Conservation (phyloP, 2,797 vertebrate genomes). For the Parauchenoglanis ngamensis region DNA sequence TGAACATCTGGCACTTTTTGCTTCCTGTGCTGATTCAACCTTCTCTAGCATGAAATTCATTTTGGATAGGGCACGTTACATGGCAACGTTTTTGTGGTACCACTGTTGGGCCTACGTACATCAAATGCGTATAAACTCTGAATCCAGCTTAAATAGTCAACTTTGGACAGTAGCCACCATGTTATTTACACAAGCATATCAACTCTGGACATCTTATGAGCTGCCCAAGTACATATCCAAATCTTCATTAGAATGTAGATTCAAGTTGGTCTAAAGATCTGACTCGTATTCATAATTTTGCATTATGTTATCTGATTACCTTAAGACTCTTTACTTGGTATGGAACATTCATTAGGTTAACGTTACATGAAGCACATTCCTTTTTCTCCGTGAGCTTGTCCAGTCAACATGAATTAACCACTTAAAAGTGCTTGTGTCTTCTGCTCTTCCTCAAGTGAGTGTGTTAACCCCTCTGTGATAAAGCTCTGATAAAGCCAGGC, state of each 20-base stretch:
- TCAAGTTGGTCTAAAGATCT: not conserved
- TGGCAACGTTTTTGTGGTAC: no score
- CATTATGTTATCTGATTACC: not conserved
- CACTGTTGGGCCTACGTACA: not conserved
- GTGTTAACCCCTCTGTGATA: no score
- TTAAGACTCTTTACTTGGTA: not conserved
- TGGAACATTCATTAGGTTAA: not conserved
- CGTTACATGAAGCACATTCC: not conserved
- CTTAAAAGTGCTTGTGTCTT: not conserved
- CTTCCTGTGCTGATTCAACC: not conserved
- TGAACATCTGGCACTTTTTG: not conserved
- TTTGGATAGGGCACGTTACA: not conserved
- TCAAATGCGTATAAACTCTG: not conserved
- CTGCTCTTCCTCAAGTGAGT: not conserved
- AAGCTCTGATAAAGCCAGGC: not conserved
- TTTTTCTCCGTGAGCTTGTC: no score
- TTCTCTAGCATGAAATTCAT: not conserved
- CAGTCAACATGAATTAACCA: not conserved
- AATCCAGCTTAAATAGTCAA: not conserved
- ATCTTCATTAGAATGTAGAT: not conserved
- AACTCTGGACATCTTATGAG: not conserved
- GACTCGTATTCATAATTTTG: not conserved
- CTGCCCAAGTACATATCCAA: not conserved
- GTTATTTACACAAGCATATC: not conserved
- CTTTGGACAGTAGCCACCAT: not conserved